Base-by-base conservation (phyloP, 2,888 invertebrate genomes). In the Drosophila phalerata region DNA sequence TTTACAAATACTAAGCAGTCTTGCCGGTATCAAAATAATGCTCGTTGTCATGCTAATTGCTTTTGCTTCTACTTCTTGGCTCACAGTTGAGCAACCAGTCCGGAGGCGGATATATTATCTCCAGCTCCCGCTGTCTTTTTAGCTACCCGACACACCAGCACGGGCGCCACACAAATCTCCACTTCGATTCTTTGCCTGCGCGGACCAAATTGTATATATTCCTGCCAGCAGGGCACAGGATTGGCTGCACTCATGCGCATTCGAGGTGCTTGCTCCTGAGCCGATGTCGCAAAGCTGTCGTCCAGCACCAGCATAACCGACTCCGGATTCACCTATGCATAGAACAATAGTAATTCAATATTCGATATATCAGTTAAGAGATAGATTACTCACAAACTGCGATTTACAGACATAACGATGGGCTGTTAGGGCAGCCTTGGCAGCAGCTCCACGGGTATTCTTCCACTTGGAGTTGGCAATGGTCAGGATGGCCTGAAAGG, bases 91-190 rank as follows among this genome's bases (percentile, higher is more conserved):
- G 95, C 93, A n/a, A 95, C 95, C 15, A 97, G 93, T n/a, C 97
- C 97, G 2, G 97, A 96, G n/a, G 97, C 96, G 0, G 97, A 97
- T 74, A 97, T 96, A 89, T 97, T 97, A 90, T 97, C 97, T 0
- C 97, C 97, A 10, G 97, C 97, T 0, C 97, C 97, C 0, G 96
- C 97, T 0, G 97, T 97, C 85, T 97, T 95, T 68, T 95, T 94
- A 0, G 96, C 96, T 79, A 96, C 94, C 0, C 96, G 97, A 88
- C 97, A 97, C 3, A 97, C 96, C 28, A 97, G 93, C 6, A 97
- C 97, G 0, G 97, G 97, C 0, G 97, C 96, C 5, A 97, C 94
- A 92, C 97, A 97, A 57, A 97, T 95, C 83, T 96, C 94, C 22
- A 91, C 89, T 51, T 88, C 81, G 3, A 91, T 76, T 3, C 77